phyloP scores from a whole-genome alignment of 2,888 invertebrate species.

The Phengaris alcon region DNA sequence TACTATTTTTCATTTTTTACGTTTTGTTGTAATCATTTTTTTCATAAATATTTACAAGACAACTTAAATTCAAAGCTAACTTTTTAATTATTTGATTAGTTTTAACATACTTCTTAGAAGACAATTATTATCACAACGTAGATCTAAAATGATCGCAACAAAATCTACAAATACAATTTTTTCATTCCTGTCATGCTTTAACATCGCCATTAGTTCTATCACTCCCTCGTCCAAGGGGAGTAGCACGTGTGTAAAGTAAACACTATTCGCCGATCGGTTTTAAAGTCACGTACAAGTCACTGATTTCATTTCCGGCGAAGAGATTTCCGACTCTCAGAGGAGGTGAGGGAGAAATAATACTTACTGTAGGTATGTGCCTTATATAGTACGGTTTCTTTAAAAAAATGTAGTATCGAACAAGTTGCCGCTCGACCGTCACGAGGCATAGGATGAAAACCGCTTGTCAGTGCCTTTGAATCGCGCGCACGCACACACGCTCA shows the following conservation, averaged over 20 bases:
- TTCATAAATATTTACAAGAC: no score
- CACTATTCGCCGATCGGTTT: constrained; percentile 49
- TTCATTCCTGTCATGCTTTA: not conserved
- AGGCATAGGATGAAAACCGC: no score
- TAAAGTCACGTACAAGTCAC: constrained; percentile 67
- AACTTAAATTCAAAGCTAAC: no score
- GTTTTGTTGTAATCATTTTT: no score
- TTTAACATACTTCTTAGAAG: no score
- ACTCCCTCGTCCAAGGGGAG: not conserved
- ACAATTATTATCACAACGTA: no score
- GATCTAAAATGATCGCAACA: no score
- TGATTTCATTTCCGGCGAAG: constrained; percentile 66
- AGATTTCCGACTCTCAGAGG: constrained; percentile 51
- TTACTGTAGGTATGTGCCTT: not conserved
- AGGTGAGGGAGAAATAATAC: constrained; percentile 36
- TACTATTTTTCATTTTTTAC: no score
- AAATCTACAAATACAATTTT: not conserved
- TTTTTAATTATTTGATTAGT: no score
- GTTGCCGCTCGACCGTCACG: no score
- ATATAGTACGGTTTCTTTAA: not conserved
- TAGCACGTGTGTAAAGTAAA: not conserved
- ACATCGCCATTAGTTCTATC: constrained; percentile 1
- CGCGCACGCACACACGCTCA: no score
- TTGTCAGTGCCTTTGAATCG: no score
- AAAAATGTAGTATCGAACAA: not conserved